These are phyloP conservation scores for Cybosia mesomella DNA, from an alignment of 2,888 invertebrate genomes.

Conservation along the genomic window DNA sequence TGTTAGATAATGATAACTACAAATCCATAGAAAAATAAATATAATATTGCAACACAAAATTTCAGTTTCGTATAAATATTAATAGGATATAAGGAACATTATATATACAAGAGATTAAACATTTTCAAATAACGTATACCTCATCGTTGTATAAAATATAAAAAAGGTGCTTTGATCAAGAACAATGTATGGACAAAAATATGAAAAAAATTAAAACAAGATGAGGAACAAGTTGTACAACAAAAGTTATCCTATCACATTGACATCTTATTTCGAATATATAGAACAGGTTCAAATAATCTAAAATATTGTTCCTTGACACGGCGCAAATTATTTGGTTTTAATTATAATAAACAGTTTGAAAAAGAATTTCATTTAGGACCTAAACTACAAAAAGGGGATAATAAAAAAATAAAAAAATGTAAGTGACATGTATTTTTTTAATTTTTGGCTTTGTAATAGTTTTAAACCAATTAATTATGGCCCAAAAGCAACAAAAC, in stretches of 20 bases:
- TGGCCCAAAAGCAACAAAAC: background rate
- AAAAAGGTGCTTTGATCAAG: slow-evolving; percentile 33
- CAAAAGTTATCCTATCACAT: slow-evolving; percentile 24
- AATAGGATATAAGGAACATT: slow-evolving; percentile 45
- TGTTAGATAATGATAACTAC: slow-evolving; percentile 68
- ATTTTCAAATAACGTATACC: slow-evolving; percentile 46
- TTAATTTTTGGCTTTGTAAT: background rate
- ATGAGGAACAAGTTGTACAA: slow-evolving; percentile 56
- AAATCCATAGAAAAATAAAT: slow-evolving; percentile 79
- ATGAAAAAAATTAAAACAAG: slow-evolving; percentile 41
- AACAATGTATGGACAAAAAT: slow-evolving; percentile 31
- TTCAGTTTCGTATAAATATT: slow-evolving; percentile 53
- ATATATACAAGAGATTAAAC: slow-evolving; percentile 38
- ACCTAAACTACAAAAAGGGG: too few species aligned
- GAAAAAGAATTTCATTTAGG: background rate
- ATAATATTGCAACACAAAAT: slow-evolving; percentile 66
- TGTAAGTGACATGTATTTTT: too few species aligned
- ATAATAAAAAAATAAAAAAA: too few species aligned
- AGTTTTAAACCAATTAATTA: background rate
- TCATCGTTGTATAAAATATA: slow-evolving; percentile 37
- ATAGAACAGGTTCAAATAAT: background rate
- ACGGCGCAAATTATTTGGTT: background rate
- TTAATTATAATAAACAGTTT: background rate
- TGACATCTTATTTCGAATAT: slow-evolving; percentile 6
- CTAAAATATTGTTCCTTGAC: background rate